A percentile compares a stretch with the other conserved stretches of the same genome.
Evolutionary conservation across 2,797 vertebrate genomes (phyloP).

Genomic region (Eospalax fontanierii): DNA sequence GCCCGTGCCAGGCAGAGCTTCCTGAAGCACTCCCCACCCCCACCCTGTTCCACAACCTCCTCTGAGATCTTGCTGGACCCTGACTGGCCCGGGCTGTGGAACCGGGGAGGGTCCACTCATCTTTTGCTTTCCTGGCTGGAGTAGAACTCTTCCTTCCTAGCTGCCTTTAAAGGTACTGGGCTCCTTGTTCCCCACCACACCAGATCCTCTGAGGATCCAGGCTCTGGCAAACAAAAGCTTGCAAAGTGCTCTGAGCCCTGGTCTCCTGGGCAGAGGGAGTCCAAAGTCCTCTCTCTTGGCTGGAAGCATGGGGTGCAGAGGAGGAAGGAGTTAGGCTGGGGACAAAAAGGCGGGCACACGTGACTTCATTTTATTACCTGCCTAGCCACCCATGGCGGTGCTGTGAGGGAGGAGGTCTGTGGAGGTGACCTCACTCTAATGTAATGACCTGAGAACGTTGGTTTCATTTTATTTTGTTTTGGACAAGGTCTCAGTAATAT

Average conservation of each 20-base stretch:
- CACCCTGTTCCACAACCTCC: not conserved
- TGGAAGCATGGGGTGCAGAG: not conserved
- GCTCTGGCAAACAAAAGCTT: not conserved
- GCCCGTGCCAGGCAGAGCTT: not conserved
- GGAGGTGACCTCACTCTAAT: not conserved
- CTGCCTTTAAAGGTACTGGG: not conserved
- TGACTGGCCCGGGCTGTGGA: not conserved
- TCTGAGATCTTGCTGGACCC: not conserved
- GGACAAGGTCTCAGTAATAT: not conserved
- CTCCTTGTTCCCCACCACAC: not conserved
- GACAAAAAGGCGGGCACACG: not conserved
- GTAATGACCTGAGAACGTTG: not conserved
- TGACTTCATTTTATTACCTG: too few relatives aligned
- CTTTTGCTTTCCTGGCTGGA: not conserved
- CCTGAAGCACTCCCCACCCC: not conserved
- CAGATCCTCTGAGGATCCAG: not conserved
- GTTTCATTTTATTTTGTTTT: not conserved
- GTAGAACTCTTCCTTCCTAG: not conserved
- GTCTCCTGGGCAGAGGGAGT: not conserved
- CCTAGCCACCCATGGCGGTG: too few relatives aligned
- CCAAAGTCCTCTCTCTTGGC: not conserved
- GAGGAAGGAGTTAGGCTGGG: not conserved
- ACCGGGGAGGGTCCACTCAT: not conserved
- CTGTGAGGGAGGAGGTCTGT: too few relatives aligned
- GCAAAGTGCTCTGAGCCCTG: not conserved